These are phyloP conservation scores for Oncorhynchus keta DNA, from an alignment of 2,113 vertebrate species.

Conservation along the genomic window DNA sequence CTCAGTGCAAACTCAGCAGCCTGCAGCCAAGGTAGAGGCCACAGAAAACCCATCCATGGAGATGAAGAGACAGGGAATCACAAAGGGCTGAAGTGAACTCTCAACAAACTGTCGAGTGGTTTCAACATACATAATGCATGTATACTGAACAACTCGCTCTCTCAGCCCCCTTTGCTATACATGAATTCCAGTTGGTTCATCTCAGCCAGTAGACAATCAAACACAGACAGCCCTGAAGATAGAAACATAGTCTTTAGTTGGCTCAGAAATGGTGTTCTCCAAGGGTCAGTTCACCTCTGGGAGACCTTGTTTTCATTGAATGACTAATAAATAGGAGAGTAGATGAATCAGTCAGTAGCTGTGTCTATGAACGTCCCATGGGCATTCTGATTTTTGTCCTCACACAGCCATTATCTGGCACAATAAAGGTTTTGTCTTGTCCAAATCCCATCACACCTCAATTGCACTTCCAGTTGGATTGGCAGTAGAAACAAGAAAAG, in stretches of 20 bases:
- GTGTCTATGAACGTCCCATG: conserved; percentile 14
- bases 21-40: no score
- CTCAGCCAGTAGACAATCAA: no score
- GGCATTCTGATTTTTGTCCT: conserved; percentile 9
- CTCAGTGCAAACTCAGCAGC: not conserved
- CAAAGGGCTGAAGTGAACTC: no score
- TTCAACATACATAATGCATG: no score
- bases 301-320: conserved; percentile 2
- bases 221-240: not conserved
- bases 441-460: conserved; percentile 41
- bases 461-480: conserved; percentile 62
- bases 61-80: no score
- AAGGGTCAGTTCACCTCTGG: not conserved
- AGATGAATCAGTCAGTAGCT: conserved; percentile 25
- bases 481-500: conserved; percentile 38
- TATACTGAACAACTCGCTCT: no score
- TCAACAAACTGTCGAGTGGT: no score
- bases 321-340: conserved; percentile 8
- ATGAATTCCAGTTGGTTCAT: no score
- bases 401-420: not conserved
- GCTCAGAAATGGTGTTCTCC: conserved; percentile 16
- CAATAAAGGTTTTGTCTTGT: conserved; percentile 18
- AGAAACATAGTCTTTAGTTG: conserved; percentile 8
- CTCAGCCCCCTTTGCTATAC: no score
- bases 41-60: no score